Evolutionary conservation across 2,888 invertebrate species (phyloP), one percentile per base, ranked within the genome.

Genomic region (Tethea ocularis): DNA sequence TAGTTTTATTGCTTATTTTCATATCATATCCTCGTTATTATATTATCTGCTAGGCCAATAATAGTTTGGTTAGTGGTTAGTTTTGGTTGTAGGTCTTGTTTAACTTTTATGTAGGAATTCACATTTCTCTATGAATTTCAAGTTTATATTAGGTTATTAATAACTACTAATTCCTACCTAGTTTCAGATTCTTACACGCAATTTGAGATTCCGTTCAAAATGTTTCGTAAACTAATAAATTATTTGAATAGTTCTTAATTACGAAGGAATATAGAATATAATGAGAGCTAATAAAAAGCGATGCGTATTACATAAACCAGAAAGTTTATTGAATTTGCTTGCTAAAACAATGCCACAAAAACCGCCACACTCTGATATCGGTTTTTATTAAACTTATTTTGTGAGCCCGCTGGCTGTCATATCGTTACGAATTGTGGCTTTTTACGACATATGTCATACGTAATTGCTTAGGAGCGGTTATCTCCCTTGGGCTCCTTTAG

Each of bases 371-470:
- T 68, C 66, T 68, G 64, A 72, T 69, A 69, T 62, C 60, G 62
- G 68, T 71, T 74, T 81, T 75, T 77, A 78, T 78, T 80, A 82
- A 80, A 83, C 78, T 82, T 80, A 79, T 83, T 82, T 80, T 78
- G 75, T 73, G 71, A 71, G 70, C 71, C 73, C 74, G 70, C 71
- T 75, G 78, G 70, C 71, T 75, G 78, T 74, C 77, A 73, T 78
- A 74, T 74, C 67, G 74, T 71, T 76, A 80, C 74, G 69, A 69
- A 69, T 46, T 77, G 75, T 80, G 77, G 77, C 80, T 83, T 84
- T 83, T 88, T 88, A 88, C 82, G 88, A 87, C 87, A 83, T 78
- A 84, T 87, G 88, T 88, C 88, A 86, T 80, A 78, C 78, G 83
- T 89, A 89, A 89, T 90, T 88, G 88, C 84, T 76, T 77, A 80